Evolutionary conservation across 2,888 invertebrate species (phyloP).

Genomic region (Scaptomyza polygonia): DNA sequence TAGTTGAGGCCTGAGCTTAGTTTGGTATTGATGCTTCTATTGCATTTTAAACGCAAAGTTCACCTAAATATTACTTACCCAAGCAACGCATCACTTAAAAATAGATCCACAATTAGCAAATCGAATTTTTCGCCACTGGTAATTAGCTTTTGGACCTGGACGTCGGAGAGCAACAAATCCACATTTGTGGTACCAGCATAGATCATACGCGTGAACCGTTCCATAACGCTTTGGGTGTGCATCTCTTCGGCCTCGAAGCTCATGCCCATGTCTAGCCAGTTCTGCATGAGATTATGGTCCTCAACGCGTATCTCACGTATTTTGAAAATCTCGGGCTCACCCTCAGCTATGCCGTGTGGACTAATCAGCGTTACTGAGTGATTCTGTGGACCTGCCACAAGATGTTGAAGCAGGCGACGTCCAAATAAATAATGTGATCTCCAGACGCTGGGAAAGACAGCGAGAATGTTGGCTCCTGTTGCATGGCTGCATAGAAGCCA

Average conservation of each 20-base stretch:
- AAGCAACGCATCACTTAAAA: constrained; percentile 85
- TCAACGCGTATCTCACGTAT: constrained; percentile 81
- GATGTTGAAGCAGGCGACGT: constrained; percentile 73
- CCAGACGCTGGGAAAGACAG: constrained; percentile 83
- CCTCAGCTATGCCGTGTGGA: constrained; percentile 57
- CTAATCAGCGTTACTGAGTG: constrained; percentile 83
- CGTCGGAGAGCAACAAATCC: constrained; percentile 79
- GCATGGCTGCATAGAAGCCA: constrained; percentile 53
- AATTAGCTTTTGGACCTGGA: constrained; percentile 73
- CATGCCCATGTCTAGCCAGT: constrained; percentile 83
- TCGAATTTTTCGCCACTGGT: constrained; percentile 80
- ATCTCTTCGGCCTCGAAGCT: constrained; percentile 81
- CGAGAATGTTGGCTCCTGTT: constrained; percentile 80
- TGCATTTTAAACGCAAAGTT: background rate
- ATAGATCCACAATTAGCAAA: constrained; percentile 84
- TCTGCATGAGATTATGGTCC: constrained; percentile 73
- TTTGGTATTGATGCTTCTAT: background rate
- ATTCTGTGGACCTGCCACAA: constrained; percentile 76
- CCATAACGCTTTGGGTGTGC: constrained; percentile 81
- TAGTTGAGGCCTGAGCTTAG: background rate
- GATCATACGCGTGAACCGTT: constrained; percentile 81
- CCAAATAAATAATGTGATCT: constrained; percentile 83
- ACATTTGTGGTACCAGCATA: constrained; percentile 83
- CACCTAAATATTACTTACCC: constrained; percentile 61
- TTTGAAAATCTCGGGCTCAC: constrained; percentile 42